Conservation (phyloP, 2,888 invertebrate genomes). For the Dione juno region DNA sequence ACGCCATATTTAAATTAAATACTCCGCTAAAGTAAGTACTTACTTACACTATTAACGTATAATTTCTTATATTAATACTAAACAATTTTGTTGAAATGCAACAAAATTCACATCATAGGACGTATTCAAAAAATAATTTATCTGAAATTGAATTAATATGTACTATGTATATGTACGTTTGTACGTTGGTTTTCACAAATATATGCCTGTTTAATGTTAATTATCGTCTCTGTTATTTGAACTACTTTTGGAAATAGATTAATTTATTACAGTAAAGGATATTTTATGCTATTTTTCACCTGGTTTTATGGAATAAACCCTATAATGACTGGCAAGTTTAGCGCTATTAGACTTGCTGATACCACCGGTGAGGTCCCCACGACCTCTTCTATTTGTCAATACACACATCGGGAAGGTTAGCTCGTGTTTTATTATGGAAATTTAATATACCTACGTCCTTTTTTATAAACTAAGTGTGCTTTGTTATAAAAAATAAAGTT, state of each 20-base stretch:
- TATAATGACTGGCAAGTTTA: constrained; percentile 60
- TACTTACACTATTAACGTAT: too few species aligned
- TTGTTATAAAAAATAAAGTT: background rate
- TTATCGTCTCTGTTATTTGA: background rate
- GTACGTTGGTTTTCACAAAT: too few species aligned
- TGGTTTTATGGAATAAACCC: constrained; percentile 32
- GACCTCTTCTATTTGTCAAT: constrained; percentile 71
- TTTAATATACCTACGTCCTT: constrained; percentile 11
- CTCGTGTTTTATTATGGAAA: constrained; percentile 44
- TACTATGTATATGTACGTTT: too few species aligned
- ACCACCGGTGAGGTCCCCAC: constrained; percentile 67
- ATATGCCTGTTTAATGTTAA: background rate
- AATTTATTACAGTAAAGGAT: too few species aligned
- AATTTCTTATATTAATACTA: too few species aligned
- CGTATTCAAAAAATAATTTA: too few species aligned
- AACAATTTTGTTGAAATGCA: too few species aligned
- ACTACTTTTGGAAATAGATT: background rate
- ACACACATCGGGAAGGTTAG: constrained; percentile 50
- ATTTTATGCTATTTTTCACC: background rate
- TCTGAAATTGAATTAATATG: too few species aligned
- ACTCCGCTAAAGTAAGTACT: background rate
- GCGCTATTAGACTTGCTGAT: constrained; percentile 73
- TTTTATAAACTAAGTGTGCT: background rate
- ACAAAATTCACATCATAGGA: too few species aligned
- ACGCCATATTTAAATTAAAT: constrained; percentile 3